phyloP scores from a whole-genome alignment of 2,113 vertebrate species.

The Oryzias javanicus region DNA sequence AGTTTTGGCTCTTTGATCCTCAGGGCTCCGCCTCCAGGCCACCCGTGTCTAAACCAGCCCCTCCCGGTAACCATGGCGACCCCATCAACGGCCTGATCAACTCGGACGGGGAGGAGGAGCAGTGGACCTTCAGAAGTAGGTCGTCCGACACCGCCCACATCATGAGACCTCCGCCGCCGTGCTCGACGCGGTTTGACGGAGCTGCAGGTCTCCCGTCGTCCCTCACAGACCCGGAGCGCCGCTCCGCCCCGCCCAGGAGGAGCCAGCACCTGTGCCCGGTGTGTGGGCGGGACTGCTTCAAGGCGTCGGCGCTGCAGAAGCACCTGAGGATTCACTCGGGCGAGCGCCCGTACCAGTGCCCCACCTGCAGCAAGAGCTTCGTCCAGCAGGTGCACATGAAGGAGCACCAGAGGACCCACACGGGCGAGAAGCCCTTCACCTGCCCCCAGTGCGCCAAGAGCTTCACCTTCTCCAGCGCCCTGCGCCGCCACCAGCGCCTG shows the following conservation, averaged over 20 bases:
- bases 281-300: constrained; percentile 56
- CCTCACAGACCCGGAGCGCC: constrained; percentile 1
- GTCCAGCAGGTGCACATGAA: constrained; percentile 60
- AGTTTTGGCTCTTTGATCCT: too few species aligned
- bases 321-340: constrained; percentile 63
- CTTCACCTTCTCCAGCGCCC: constrained; percentile 64
- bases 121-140: constrained; percentile 21
- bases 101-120: constrained; percentile 62
- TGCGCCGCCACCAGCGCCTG: constrained; percentile 55
- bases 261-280: constrained; percentile 42
- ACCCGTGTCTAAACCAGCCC: background rate
- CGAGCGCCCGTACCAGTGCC: constrained; percentile 57
- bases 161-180: too few species aligned
- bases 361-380: constrained; percentile 61
- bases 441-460: constrained; percentile 44
- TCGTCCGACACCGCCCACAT: too few species aligned
- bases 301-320: constrained; percentile 58
- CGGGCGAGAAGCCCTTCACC: constrained; percentile 56
- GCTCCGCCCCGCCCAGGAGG: background rate
- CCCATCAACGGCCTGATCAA: constrained; percentile 50
- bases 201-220: background rate
- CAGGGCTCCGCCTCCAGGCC: fast-evolving
- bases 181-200: too few species aligned
- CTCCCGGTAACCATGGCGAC: constrained; percentile 10
- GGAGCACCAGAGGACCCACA: constrained; percentile 63